phyloP scores from a whole-genome alignment of 1,140 invertebrate genomes.

The Dendrolimus punctatus region DNA sequence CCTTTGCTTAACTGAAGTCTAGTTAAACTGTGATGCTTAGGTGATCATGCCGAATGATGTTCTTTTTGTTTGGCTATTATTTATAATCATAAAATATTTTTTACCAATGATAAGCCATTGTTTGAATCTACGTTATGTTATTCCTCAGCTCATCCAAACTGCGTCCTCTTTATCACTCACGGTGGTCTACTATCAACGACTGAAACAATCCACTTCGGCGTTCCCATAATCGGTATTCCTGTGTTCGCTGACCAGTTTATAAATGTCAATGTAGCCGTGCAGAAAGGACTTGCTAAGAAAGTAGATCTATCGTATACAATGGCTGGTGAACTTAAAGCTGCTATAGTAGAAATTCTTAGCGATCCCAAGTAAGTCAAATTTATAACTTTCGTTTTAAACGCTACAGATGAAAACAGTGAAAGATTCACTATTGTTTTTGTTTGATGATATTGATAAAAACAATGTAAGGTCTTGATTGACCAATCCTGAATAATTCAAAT shows the following conservation, averaged over 20 bases:
- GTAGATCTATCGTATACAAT: slow-evolving; percentile 17
- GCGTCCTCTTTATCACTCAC: slow-evolving; percentile 76
- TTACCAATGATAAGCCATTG: neutral
- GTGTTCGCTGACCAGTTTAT: slow-evolving; percentile 74
- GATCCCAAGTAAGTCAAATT: slow-evolving; percentile 14
- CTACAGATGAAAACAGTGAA: neutral
- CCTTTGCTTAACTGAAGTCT: too few species aligned
- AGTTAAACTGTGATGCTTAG: too few species aligned
- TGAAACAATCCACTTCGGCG: slow-evolving; percentile 76
- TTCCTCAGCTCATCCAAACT: slow-evolving; percentile 75
- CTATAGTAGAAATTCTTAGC: slow-evolving; percentile 17
- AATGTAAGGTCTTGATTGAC: too few species aligned
- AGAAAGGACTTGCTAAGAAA: slow-evolving; percentile 19
- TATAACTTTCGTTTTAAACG: neutral
- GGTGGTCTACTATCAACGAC: slow-evolving; percentile 76
- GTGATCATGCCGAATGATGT: too few species aligned
- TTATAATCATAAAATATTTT: too few species aligned
- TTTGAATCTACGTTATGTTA: slow-evolving; percentile 1
- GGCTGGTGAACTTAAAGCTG: slow-evolving; percentile 16
- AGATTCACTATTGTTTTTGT: too few species aligned
- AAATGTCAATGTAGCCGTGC: slow-evolving; percentile 36
- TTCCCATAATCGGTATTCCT: slow-evolving; percentile 77
- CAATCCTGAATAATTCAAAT: too few species aligned
- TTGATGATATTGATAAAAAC: too few species aligned
- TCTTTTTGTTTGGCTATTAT: too few species aligned